Conservation (phyloP, 2,797 vertebrate genomes). For the Mus caroli region DNA sequence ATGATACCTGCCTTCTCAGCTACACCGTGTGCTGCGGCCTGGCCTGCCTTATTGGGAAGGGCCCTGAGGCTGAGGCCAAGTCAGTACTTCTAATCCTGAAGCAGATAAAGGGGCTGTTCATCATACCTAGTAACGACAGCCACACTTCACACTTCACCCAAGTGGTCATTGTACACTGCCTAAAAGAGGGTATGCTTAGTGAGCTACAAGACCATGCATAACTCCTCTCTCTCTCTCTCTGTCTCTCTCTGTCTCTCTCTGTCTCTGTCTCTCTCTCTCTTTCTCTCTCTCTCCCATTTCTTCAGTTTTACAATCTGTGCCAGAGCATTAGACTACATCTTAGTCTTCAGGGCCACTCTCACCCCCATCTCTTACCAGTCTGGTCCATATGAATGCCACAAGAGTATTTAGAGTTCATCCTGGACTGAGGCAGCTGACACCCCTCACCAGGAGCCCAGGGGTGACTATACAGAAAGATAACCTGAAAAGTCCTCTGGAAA, state of each 20-base stretch:
- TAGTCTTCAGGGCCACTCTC: background rate
- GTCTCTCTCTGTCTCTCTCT: too few species aligned
- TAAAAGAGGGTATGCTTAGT: too few species aligned
- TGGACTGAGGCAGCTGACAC: background rate
- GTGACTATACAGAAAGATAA: background rate
- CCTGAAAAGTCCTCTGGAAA: background rate
- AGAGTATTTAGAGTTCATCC: too few species aligned
- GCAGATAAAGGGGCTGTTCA: background rate
- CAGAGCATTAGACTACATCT: background rate
- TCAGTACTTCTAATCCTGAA: background rate
- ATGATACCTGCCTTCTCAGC: background rate
- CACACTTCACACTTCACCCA: accelerated
- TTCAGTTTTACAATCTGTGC: background rate
- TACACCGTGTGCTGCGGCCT: accelerated
- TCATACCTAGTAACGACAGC: background rate
- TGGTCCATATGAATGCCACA: background rate
- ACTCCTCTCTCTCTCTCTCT: background rate
- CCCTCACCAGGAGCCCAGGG: background rate
- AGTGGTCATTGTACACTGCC: background rate
- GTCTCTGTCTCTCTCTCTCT: too few species aligned
- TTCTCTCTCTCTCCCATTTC: accelerated
- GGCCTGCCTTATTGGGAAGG: background rate
- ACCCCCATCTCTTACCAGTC: background rate
- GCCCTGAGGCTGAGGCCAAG: background rate
- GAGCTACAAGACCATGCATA: background rate